Evolutionary conservation across 1,140 invertebrate genomes (phyloP).

Genomic region (Yoshiicerus persimilis): DNA sequence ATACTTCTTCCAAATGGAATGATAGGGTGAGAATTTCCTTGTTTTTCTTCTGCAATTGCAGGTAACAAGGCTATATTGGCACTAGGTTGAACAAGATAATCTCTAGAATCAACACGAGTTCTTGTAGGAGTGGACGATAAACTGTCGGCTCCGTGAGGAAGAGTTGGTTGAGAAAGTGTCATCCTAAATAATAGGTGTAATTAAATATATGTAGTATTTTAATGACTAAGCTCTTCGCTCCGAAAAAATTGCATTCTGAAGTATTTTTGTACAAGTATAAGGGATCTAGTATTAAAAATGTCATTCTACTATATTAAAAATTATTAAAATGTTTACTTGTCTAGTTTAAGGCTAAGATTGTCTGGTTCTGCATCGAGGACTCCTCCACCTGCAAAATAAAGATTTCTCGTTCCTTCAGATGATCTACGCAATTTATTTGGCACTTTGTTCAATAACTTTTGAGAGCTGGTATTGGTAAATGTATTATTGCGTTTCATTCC

Average conservation of each 20-base stretch:
- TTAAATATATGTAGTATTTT: no score
- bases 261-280: no score
- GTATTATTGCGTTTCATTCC: neutral
- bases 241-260: no score
- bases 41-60: conserved; percentile 43
- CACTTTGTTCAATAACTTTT: neutral
- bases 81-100: conserved; percentile 24
- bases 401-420: neutral
- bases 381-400: neutral
- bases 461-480: neutral
- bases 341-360: neutral
- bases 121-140: neutral
- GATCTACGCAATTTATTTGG: neutral
- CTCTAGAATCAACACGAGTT: neutral
- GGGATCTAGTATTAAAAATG: no score
- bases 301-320: no score
- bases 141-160: neutral
- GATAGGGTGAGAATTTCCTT: neutral
- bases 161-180: neutral
- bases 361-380: neutral
- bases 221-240: no score
- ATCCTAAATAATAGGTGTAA: no score
- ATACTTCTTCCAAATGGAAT: neutral
- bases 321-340: neutral
- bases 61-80: conserved; percentile 33